Percentiles rank a stretch among this genome's conserved stretches.
phyloP scores from a whole-genome alignment of 2,888 invertebrate genomes.

The Lasioglossum villosulum region DNA sequence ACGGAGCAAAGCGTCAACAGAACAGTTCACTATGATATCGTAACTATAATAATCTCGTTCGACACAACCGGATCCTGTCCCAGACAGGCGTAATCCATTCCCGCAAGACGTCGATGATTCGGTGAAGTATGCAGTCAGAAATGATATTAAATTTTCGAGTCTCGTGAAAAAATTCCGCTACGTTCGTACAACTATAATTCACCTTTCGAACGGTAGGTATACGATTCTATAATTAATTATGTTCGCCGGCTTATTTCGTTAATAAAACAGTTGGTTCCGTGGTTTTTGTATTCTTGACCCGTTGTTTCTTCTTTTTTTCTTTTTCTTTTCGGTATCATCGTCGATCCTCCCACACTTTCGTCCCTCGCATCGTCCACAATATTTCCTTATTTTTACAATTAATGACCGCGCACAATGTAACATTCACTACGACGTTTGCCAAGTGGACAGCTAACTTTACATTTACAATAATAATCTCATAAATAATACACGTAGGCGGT shows the following conservation, averaged over 20 bases:
- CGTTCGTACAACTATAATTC: constrained; percentile 46
- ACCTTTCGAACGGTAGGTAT: constrained; percentile 14
- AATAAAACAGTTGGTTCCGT: constrained; percentile 66
- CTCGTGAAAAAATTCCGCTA: constrained; percentile 62
- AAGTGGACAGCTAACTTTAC: constrained; percentile 65
- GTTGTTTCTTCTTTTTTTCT: neutral
- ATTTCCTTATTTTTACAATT: constrained; percentile 17
- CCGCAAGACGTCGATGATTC: constrained; percentile 25
- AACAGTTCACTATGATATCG: neutral
- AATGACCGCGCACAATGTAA: constrained; percentile 48
- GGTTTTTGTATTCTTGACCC: constrained; percentile 21
- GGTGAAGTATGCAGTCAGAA: constrained; percentile 41
- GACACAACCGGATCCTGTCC: constrained; percentile 16
- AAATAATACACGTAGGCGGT: constrained; percentile 72
- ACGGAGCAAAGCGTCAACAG: neutral
- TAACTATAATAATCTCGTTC: neutral
- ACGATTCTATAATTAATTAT: constrained; percentile 38
- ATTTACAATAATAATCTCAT: constrained; percentile 74
- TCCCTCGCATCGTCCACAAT: neutral
- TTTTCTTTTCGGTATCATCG: neutral
- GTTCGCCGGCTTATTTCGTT: constrained; percentile 43
- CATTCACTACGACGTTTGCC: constrained; percentile 56
- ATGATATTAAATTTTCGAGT: constrained; percentile 48
- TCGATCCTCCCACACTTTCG: neutral
- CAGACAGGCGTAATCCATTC: constrained; percentile 1